A percentile compares a stretch with the other conserved stretches of the same genome.
phyloP scores from a whole-genome alignment of 2,888 invertebrate species.

The Yponomeuta plumbellus region DNA sequence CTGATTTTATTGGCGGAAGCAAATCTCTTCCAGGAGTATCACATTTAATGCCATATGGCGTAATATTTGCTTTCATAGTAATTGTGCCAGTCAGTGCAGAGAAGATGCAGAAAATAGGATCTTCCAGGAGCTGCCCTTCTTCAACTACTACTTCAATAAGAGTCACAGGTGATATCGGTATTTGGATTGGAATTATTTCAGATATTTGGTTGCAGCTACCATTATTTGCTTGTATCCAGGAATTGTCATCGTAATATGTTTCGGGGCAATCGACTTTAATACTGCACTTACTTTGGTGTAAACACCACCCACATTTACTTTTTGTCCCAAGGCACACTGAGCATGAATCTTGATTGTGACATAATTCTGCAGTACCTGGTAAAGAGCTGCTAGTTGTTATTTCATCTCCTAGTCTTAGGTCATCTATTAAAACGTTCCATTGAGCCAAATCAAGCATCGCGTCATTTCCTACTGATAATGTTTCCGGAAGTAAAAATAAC shows the following conservation, averaged over 20 bases:
- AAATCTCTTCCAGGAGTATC: not conserved
- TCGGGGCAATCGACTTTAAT: not conserved
- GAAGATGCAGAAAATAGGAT: not conserved
- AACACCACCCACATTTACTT: not conserved
- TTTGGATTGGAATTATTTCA: not conserved
- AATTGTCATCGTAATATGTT: not conserved
- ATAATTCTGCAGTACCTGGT: not conserved
- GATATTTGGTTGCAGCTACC: not conserved
- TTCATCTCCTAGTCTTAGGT: not conserved
- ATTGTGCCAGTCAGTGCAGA: not conserved
- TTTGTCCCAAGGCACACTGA: not conserved
- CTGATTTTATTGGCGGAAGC: not conserved
- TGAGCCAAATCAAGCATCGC: not conserved
- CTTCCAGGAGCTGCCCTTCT: not conserved
- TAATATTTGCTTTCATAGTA: not conserved
- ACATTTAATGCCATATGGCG: not conserved
- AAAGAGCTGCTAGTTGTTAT: not conserved
- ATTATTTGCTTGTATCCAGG: not conserved
- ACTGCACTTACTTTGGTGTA: not conserved
- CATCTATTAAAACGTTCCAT: not conserved
- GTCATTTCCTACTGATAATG: not conserved
- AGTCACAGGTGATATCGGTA: not conserved
- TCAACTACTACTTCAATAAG: not conserved
- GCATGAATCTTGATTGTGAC: not conserved
- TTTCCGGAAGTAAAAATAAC: not conserved